Conservation (phyloP, 2,113 vertebrate species). For the Nothoprocta pentlandii region DNA sequence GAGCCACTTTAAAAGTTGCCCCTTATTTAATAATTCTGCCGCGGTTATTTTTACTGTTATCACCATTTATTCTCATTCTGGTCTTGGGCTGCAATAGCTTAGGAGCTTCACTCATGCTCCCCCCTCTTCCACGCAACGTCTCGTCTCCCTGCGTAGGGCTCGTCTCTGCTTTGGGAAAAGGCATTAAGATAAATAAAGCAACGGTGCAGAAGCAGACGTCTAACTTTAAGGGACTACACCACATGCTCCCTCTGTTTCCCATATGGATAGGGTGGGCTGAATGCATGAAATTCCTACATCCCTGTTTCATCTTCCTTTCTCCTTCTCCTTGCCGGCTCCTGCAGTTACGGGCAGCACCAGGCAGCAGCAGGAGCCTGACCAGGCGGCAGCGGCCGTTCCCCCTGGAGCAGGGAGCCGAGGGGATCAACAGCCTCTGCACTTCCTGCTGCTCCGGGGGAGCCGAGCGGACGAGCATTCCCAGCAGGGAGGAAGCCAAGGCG, state of each 20-base stretch:
- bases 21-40: conserved; percentile 57
- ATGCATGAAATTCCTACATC: neutral
- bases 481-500: fast-evolving
- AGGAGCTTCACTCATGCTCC: neutral
- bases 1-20: conserved; percentile 64
- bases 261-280: neutral
- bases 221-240: neutral
- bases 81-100: neutral
- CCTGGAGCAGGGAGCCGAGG: neutral
- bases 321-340: neutral
- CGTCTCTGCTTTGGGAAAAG: conserved; percentile 6
- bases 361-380: neutral
- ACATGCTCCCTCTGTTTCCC: neutral
- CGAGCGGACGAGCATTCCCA: too few relatives aligned
- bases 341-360: neutral
- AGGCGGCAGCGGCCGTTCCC: neutral
- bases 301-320: neutral
- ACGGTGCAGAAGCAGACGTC: neutral
- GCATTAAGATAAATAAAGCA: conserved; percentile 18
- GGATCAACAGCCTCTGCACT: neutral
- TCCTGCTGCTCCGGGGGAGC: neutral
- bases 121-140: neutral
- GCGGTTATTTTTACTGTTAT: conserved; percentile 52
- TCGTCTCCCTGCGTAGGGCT: neutral
- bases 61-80: conserved; percentile 60